Evolutionary conservation across 2,888 invertebrate species (phyloP).

Genomic region (Apamea anceps): DNA sequence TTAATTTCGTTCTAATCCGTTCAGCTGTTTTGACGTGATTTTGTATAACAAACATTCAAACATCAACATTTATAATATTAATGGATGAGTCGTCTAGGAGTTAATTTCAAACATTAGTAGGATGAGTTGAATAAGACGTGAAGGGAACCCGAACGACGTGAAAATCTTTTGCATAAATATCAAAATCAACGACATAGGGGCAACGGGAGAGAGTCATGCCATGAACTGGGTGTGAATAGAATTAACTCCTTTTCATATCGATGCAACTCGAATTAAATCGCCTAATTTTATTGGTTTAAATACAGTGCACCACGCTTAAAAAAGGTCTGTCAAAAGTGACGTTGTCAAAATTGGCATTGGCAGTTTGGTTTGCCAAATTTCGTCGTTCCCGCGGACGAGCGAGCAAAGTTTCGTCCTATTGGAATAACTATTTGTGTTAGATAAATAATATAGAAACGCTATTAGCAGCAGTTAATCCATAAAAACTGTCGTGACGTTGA

Average conservation of each 20-base stretch:
- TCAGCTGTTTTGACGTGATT: background rate
- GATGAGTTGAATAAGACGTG: background rate
- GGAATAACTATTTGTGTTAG: background rate
- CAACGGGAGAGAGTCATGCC: background rate
- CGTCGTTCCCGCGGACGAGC: background rate
- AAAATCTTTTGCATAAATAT: background rate
- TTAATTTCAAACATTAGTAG: background rate
- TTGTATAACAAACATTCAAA: background rate
- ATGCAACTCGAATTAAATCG: background rate
- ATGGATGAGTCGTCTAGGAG: too few species aligned
- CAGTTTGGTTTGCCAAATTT: background rate
- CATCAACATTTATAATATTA: background rate
- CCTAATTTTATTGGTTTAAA: background rate
- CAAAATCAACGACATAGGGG: background rate
- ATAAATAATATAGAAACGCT: background rate
- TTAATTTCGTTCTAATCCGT: background rate
- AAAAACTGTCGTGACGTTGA: background rate
- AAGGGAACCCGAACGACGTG: background rate
- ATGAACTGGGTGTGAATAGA: background rate
- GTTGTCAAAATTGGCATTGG: conserved; percentile 3
- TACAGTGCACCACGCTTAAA: background rate
- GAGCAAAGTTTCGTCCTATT: background rate
- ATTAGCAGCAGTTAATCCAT: background rate
- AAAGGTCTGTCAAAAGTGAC: background rate
- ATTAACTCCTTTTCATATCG: background rate